Evolutionary conservation across 2,888 invertebrate genomes (phyloP), one percentile per base, ranked within the genome.

Genomic region (Fragum fragum): DNA sequence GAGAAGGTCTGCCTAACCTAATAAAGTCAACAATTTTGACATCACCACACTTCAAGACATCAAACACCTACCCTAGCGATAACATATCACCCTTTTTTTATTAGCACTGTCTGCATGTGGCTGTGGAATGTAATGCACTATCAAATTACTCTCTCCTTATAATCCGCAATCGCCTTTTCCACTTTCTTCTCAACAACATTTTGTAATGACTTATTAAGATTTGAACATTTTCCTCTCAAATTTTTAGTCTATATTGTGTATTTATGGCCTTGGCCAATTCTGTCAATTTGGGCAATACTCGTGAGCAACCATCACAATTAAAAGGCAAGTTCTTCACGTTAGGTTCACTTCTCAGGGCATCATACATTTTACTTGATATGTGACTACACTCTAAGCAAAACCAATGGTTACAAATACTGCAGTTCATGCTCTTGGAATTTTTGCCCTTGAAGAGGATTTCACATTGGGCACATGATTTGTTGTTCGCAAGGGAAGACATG

Each of bases 101-200:
- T n/a, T n/a, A n/a, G n/a, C 1, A 6, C 29, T 23, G 14, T 28
- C 29, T 39, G 11, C 26, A 7, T 23, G 11, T 16, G 55, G 36
- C 57, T 75, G 57, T 23, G 68, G 75, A 23, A 75, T 39, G 29
- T 75, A 68, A 28, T 75, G 75, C 18, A 71, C 18, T 18, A 76
- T 70, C 1, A 76, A 32, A 61, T 76, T 76, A 26, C 77, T n/a
- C 77, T 18, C 9, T 77, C 77, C 1, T 55, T 42, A 36, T 18
- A 77, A 5, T n/a, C 2, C 28, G 59, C 47, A 61, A 81, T 72
- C 2, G 73, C 66, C 42, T 42, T 39, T 23, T 73, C 61, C 16
- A 61, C 73, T 59, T 59, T 32, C 23, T 18, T 59, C 53, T 18
- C 59, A 21, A 72, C 39, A 36, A 21, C n/a, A 16, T 32, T 39